Evolutionary conservation across 2,797 vertebrate genomes (phyloP), one percentile per base, ranked within the genome.

Genomic region (Novumbra hubbsi): DNA sequence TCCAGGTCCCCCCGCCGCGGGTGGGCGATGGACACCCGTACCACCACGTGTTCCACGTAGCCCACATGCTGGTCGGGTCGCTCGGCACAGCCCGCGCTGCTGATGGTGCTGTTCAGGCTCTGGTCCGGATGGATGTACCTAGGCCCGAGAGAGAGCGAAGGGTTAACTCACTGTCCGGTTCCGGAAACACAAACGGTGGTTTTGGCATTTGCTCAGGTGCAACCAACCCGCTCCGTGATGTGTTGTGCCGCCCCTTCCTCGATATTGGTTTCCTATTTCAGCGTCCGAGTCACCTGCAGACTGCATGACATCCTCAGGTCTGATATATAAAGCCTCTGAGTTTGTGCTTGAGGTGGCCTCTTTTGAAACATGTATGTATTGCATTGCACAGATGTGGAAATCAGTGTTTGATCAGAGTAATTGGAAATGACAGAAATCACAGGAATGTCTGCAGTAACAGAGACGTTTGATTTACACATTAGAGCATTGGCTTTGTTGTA

Each of bases 1-100:
- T 96, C 95, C 68, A 98, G 93, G 87, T 98, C 96, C 0, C 96
- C 96, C 0, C 96, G 92, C 48, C 96, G 94, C 0, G 95, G 95
- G 78, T 97, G 96, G 0, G 91, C 83, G 24, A 97, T 92, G 68
- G 94, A 92, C 78, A 95, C 83, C 4, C 92, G 87, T 28, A 94
- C 95, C 38, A 97, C 93, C 0, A 97, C 96, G 0, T 98, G 96
- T 68, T 98, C 96, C 84, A 98, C 83, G 82, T 92, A 92, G 52
- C 81, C 80, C 76, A 98, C 94, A 0, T 90, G 93, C 76, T 94
- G 95, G 48, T 94, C 93, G 0, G 87, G 85, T 38, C 94, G 91
- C 41, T 94, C 93, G 0, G 91, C 89, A 0, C 96, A 98, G 60
- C 94, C 95, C 0, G 79, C 90, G 78, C 92, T 94, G 49, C 86